Evolutionary conservation across 2,113 vertebrate genomes (phyloP), one percentile per base, ranked within the genome.

Genomic region (Coregonus clupeaformis): DNA sequence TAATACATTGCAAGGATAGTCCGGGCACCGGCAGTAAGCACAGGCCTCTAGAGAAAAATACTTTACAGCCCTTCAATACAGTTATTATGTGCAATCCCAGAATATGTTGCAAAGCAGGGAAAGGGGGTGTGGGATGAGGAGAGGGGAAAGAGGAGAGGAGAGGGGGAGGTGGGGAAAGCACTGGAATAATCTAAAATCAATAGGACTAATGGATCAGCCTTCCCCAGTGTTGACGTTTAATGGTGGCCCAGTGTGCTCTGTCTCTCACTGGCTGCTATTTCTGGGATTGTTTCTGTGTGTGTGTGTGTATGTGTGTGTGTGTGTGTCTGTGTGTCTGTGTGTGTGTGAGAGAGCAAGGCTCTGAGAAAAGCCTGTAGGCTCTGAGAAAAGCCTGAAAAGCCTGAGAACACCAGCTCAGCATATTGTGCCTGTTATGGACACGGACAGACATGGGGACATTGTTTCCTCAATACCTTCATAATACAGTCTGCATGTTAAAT

Each of bases 121-220:
- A 32, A 29, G 4, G n/a, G 67, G 20, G 47, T 13, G 7, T 42
- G 66, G 49, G 67, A 52, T 12, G 52, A 62, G 9, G 20, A 52
- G 36, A 32, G 20, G 36, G 32, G 42, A 16, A 12, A 64, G 59
- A 45, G 42, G 9, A 13, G 25, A 24, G 32, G 63, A 29, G 55
- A 52, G 25, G 64, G 65, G 69, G 27, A 1, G 30, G 63, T 29
- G 36, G 62, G 49, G 36, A 42, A 60, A 49, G 75, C 36, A 29
- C 55, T 60, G 78, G 74, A 82, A 79, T 80, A 16, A 81, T 81
- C 69, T 74, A 69, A 82, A 78, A 86, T 86, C 79, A 62, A 84
- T 87, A 30, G 3, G 13, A 5, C n/a, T 73, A 75, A 82, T 82
- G 36, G 82, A 81, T 81, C 69, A 14, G 52, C 36, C 42, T 25